These are phyloP conservation scores for Melanogrammus aeglefinus DNA, from an alignment of 2,797 vertebrate genomes.

Conservation along the genomic window DNA sequence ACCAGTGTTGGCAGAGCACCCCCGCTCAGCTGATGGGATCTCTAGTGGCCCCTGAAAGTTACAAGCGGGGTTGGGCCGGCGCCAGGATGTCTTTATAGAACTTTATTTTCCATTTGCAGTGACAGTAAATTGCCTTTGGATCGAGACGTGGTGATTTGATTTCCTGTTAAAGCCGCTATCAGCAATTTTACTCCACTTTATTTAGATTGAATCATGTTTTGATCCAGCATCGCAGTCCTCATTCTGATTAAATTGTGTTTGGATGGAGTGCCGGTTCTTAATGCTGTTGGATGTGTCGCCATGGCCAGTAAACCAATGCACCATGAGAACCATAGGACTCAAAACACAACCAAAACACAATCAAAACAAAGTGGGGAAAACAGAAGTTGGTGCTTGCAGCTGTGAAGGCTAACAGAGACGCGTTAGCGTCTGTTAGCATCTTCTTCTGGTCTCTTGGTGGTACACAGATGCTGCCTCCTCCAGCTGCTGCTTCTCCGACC, in stretches of 20 bases:
- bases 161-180: background rate
- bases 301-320: background rate
- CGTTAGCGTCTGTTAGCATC: no score
- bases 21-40: background rate
- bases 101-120: background rate
- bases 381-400: background rate
- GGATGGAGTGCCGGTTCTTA: background rate
- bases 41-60: background rate
- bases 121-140: background rate
- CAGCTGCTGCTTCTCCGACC: conserved; percentile 42
- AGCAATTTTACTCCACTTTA: background rate
- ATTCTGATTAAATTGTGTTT: background rate
- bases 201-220: background rate
- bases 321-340: background rate
- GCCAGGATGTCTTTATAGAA: background rate
- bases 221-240: background rate
- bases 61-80: no score
- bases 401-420: background rate
- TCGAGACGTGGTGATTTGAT: background rate
- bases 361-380: background rate
- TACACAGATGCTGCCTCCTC: background rate
- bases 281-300: background rate
- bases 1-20: background rate
- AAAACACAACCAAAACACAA: background rate
- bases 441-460: no score